These are phyloP conservation scores for Lepidurus packardi DNA, from an alignment of 1,140 invertebrate genomes.

Conservation along the genomic window DNA sequence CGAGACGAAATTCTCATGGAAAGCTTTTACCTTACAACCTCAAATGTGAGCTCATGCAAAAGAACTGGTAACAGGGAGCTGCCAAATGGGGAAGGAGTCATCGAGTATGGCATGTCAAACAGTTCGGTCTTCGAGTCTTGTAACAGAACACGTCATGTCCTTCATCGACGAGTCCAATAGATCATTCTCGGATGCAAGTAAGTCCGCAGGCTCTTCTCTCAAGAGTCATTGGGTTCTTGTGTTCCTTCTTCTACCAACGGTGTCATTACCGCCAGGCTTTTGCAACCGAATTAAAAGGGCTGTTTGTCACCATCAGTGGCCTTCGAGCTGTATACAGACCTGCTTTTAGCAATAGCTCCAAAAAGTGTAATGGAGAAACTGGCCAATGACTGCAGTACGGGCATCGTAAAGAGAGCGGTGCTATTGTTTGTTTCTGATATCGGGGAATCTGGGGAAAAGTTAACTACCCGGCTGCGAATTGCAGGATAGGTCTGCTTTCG, in stretches of 20 bases:
- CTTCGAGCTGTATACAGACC: neutral
- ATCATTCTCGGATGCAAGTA: neutral
- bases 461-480: neutral
- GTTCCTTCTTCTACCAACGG: neutral
- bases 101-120: slow-evolving; percentile 2
- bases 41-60: neutral
- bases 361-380: neutral
- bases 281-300: no score
- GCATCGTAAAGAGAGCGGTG: neutral
- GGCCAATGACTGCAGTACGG: neutral
- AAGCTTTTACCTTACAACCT: neutral
- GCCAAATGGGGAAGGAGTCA: slow-evolving; percentile 10
- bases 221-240: neutral
- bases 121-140: neutral
- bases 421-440: neutral
- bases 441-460: neutral
- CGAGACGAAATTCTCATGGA: neutral
- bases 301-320: neutral
- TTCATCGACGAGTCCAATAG: neutral
- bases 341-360: neutral
- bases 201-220: neutral
- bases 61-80: slow-evolving; percentile 1
- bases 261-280: neutral
- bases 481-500: neutral
- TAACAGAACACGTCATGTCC: neutral